A percentile compares a stretch with the other conserved stretches of the same genome.
These are phyloP conservation scores for Mnemiopsis leidyi DNA, from an alignment of 37 sponge, comb jelly and placozoan species.

Conservation along the genomic window DNA sequence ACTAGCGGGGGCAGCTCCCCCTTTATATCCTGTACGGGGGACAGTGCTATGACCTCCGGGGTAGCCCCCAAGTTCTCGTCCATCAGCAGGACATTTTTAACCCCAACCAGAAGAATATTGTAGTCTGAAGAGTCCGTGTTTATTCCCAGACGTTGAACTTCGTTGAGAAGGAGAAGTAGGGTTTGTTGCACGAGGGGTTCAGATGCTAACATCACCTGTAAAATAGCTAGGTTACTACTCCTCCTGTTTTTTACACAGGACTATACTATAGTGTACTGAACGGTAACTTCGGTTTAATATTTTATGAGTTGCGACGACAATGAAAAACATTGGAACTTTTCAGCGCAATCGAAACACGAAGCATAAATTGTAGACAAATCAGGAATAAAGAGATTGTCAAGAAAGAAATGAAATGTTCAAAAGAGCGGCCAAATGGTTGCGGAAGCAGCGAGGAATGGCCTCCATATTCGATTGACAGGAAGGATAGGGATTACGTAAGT, in stretches of 20 bases:
- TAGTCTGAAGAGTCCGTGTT: constrained; percentile 23
- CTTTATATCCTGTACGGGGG: neutral
- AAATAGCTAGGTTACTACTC: too few species aligned
- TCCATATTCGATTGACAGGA: neutral
- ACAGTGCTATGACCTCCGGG: neutral
- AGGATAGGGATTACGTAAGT: neutral
- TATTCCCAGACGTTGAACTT: neutral
- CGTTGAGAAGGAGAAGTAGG: constrained; percentile 9
- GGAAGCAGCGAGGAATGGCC: neutral
- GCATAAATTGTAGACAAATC: too few species aligned
- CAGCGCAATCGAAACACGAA: too few species aligned
- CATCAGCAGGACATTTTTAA: constrained; percentile 34
- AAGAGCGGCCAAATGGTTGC: neutral
- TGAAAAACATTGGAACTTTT: too few species aligned
- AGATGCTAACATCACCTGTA: constrained; percentile 7
- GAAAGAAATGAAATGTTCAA: too few species aligned
- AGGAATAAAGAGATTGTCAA: too few species aligned
- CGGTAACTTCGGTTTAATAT: too few species aligned
- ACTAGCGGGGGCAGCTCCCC: constrained; percentile 13
- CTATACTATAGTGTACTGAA: too few species aligned
- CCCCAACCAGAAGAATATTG: constrained; percentile 1
- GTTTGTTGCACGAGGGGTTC: constrained; percentile 12
- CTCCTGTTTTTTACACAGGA: too few species aligned
- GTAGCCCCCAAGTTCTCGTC: neutral
- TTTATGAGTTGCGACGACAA: too few species aligned